Conservation (phyloP, 2,113 vertebrate species). For the Diadophis punctatus region DNA sequence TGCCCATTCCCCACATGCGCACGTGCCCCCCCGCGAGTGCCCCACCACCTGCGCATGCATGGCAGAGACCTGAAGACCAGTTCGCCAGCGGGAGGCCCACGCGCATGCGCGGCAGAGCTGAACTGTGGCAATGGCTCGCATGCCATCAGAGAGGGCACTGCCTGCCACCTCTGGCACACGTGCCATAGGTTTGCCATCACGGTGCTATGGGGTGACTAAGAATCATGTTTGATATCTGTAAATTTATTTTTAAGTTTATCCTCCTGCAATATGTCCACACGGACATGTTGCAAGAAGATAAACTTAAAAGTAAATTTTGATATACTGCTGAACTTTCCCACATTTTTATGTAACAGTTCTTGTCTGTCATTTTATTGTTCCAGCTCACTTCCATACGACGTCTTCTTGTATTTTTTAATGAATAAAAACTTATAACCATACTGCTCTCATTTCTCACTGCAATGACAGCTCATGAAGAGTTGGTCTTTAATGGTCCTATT, state of each 20-base stretch:
- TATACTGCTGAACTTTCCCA: background rate
- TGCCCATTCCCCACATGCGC: no score
- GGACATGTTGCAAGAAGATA: background rate
- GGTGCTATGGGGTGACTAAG: no score
- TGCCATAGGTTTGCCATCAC: no score
- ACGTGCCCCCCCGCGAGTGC: no score
- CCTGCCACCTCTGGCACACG: no score
- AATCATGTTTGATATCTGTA: background rate
- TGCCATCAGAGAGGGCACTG: no score
- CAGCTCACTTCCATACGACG: conserved; percentile 17
- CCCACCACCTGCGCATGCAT: no score
- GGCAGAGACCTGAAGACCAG: no score
- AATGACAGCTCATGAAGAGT: conserved; percentile 6
- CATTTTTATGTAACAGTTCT: background rate
- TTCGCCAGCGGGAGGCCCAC: no score
- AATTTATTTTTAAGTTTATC: background rate
- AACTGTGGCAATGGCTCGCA: no score
- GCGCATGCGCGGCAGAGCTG: no score
- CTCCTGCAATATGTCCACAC: no score
- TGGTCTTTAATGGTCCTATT: background rate
- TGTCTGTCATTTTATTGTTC: background rate
- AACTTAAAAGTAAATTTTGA: background rate
- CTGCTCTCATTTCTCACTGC: background rate
- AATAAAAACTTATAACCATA: background rate
- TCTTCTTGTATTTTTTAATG: conserved; percentile 9